Percentiles rank a stretch among this genome's conserved stretches.
These are phyloP conservation scores for Xylota segnis DNA, from an alignment of 2,888 invertebrate genomes.

Conservation along the genomic window DNA sequence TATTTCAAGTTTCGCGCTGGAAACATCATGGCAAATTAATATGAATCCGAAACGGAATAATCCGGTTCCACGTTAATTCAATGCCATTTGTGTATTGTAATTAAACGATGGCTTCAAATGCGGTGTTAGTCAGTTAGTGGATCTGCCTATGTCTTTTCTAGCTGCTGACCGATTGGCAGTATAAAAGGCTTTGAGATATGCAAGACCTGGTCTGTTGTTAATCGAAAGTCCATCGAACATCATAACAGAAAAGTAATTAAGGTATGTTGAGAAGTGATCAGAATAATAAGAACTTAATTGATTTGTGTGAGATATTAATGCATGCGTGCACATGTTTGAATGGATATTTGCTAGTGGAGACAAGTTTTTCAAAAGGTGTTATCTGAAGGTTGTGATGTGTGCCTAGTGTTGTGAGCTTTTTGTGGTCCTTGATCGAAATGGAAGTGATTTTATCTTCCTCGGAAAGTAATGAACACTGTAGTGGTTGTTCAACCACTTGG, in stretches of 20 bases:
- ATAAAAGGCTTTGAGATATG: constrained; percentile 44
- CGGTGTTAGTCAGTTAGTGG: constrained; percentile 3
- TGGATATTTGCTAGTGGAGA: too few species aligned
- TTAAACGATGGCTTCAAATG: constrained; percentile 6
- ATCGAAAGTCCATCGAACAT: constrained; percentile 26
- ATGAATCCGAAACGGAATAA: constrained; percentile 20
- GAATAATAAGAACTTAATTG: background rate
- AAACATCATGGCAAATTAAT: constrained; percentile 9
- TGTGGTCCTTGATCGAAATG: too few species aligned
- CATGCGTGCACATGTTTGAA: background rate
- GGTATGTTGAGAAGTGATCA: background rate
- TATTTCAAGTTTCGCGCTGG: constrained; percentile 8
- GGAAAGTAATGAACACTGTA: too few species aligned
- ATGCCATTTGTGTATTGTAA: background rate
- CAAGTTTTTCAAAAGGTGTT: background rate
- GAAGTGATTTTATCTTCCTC: too few species aligned
- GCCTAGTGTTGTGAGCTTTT: too few species aligned
- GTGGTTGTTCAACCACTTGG: too few species aligned
- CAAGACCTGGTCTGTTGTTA: constrained; percentile 42
- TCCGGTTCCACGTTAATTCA: constrained; percentile 9
- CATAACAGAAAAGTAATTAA: constrained; percentile 14
- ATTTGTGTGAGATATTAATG: background rate
- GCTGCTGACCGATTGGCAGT: constrained; percentile 14
- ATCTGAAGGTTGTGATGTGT: background rate
- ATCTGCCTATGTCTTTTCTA: constrained; percentile 9